phyloP scores from a whole-genome alignment of 2,113 vertebrate genomes.

The Gambusia holbrooki region DNA sequence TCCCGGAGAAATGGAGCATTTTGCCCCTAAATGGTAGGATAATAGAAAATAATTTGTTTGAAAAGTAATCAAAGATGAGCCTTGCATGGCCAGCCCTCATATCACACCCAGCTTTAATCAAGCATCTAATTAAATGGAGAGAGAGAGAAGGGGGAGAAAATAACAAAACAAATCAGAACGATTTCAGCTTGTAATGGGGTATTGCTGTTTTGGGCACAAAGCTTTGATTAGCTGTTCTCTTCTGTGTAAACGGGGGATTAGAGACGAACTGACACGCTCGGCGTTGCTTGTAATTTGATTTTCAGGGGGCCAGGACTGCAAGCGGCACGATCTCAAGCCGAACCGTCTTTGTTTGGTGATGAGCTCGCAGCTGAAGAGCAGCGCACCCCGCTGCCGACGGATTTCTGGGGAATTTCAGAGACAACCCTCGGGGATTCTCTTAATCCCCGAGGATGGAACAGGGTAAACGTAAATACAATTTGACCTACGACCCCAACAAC shows the following conservation, averaged over 20 bases:
- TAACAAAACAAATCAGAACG: slow-evolving; percentile 37
- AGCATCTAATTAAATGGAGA: slow-evolving; percentile 64
- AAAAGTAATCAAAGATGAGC: slow-evolving; percentile 62
- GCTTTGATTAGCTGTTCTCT: slow-evolving; percentile 50
- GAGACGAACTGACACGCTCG: slow-evolving; percentile 24
- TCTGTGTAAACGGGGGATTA: slow-evolving; percentile 51
- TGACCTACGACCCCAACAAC: too few species aligned
- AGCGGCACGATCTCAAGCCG: slow-evolving; percentile 29
- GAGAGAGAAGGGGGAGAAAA: background rate
- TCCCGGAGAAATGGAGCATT: slow-evolving; percentile 7
- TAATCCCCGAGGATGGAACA: background rate
- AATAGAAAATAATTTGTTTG: slow-evolving; percentile 56
- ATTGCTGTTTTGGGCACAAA: slow-evolving; percentile 50
- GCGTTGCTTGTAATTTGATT: slow-evolving; percentile 52
- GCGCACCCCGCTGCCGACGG: background rate
- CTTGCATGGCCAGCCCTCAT: slow-evolving; percentile 15
- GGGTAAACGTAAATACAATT: too few species aligned
- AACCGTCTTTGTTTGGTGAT: slow-evolving; percentile 8
- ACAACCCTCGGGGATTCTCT: too few species aligned
- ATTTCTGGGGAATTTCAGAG: background rate
- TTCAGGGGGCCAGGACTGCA: slow-evolving; percentile 11
- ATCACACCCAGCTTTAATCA: slow-evolving; percentile 52
- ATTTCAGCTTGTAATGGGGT: slow-evolving; percentile 41
- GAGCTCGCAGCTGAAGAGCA: background rate
- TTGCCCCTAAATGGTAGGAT: slow-evolving; percentile 39